A percentile compares a stretch with the other conserved stretches of the same genome.
These are phyloP conservation scores for Cybosia mesomella DNA, from an alignment of 2,888 invertebrate species.

Conservation along the genomic window DNA sequence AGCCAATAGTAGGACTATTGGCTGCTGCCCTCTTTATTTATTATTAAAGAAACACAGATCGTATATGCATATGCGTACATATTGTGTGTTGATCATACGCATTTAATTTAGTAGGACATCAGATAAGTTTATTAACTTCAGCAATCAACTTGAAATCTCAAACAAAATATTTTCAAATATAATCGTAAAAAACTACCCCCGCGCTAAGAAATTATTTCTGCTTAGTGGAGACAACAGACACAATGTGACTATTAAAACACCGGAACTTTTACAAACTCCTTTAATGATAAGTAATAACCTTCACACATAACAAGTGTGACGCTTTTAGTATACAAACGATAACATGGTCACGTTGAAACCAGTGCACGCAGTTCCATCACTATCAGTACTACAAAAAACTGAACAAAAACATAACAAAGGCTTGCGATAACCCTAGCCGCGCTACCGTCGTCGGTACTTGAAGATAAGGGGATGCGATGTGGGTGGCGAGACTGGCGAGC, in stretches of 20 bases:
- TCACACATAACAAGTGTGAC: slow-evolving; percentile 2
- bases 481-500: slow-evolving; percentile 65
- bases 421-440: slow-evolving; percentile 27
- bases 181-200: too few species aligned
- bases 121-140: too few species aligned
- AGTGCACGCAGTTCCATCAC: slow-evolving; percentile 9
- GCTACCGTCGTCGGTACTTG: slow-evolving; percentile 36
- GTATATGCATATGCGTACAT: too few species aligned
- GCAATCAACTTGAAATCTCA: too few species aligned
- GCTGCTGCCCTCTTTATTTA: too few species aligned
- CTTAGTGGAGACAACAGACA: not conserved
- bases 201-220: too few species aligned
- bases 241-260: not conserved
- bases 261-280: not conserved
- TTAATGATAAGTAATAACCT: not conserved
- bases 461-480: slow-evolving; percentile 61
- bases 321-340: not conserved
- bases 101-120: too few species aligned
- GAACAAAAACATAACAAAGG: slow-evolving; percentile 24
- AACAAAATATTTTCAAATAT: too few species aligned
- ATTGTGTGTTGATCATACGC: too few species aligned
- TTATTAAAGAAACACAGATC: too few species aligned
- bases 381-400: slow-evolving; percentile 17
- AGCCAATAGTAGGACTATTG: too few species aligned
- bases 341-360: slow-evolving; percentile 15